Conservation (phyloP, 2,797 vertebrate genomes). For the Pelobates cultripes region DNA sequence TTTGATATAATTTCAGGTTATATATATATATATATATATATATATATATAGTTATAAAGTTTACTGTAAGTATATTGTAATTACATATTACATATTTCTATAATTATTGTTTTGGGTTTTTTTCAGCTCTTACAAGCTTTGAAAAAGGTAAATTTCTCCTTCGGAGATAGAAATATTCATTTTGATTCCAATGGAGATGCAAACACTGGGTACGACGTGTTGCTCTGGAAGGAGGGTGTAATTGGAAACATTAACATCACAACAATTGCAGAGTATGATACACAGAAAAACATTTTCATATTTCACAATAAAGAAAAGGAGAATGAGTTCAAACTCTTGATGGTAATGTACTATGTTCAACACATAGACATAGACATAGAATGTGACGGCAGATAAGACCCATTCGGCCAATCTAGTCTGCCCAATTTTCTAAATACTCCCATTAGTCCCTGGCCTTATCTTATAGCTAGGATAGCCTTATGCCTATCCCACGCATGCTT, state of each 20-base stretch:
- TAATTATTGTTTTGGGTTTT: neutral
- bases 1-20: too few species aligned
- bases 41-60: too few species aligned
- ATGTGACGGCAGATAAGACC: too few species aligned
- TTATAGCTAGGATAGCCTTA: too few species aligned
- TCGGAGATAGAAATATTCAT: conserved; percentile 64
- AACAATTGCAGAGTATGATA: conserved; percentile 77
- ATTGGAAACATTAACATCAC: conserved; percentile 63
- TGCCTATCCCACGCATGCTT: too few species aligned
- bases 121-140: conserved; percentile 76
- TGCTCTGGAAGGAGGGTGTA: conserved; percentile 74
- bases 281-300: conserved; percentile 68
- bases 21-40: too few species aligned
- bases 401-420: too few species aligned
- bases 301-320: conserved; percentile 63
- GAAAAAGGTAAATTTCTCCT: conserved; percentile 66
- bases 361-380: too few species aligned
- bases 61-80: too few species aligned
- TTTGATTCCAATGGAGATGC: conserved; percentile 81
- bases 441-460: too few species aligned
- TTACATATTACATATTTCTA: too few species aligned
- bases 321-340: conserved; percentile 68
- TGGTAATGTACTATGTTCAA: conserved; percentile 66
- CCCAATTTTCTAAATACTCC: too few species aligned
- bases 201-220: conserved; percentile 80